Evolutionary conservation across 2,888 invertebrate genomes (phyloP).

Genomic region (Stomorhina lunata): DNA sequence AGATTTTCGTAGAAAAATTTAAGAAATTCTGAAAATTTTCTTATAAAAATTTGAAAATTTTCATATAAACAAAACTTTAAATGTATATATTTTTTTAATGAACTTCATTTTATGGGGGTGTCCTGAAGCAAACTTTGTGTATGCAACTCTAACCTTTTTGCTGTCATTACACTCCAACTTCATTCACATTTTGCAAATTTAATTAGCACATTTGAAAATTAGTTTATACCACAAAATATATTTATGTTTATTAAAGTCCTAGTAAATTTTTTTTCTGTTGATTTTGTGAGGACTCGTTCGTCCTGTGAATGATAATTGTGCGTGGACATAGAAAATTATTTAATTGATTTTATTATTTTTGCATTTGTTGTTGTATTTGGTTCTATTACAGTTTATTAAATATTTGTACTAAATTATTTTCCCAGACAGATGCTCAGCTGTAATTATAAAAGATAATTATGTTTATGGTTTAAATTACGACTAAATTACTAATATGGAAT

Average conservation of each 20-base stretch:
- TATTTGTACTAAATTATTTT: not conserved
- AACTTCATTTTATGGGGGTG: too few relatives aligned
- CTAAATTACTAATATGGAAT: slow-evolving; percentile 28
- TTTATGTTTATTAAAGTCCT: slow-evolving; percentile 46
- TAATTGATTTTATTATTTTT: slow-evolving; percentile 46
- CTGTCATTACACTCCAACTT: not conserved
- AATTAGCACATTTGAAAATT: slow-evolving; percentile 58
- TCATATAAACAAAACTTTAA: too few relatives aligned
- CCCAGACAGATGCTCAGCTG: slow-evolving; percentile 39
- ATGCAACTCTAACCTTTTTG: slow-evolving; percentile 15
- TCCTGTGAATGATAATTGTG: slow-evolving; percentile 40
- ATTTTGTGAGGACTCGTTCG: slow-evolving; percentile 8
- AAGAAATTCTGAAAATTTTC: too few relatives aligned
- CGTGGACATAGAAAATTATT: slow-evolving; percentile 35
- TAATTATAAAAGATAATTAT: slow-evolving; percentile 32
- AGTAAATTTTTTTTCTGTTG: not conserved
- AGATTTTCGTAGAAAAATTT: too few relatives aligned
- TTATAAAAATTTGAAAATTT: too few relatives aligned
- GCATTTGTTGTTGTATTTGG: not conserved
- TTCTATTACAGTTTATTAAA: slow-evolving; percentile 31
- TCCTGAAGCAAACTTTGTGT: not conserved
- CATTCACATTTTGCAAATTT: slow-evolving; percentile 55
- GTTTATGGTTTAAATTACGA: slow-evolving; percentile 44
- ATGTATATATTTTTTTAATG: too few relatives aligned
- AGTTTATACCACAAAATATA: slow-evolving; percentile 55